These are phyloP conservation scores for Pangasianodon gigas DNA, from an alignment of 2,113 vertebrate genomes.

Conservation along the genomic window DNA sequence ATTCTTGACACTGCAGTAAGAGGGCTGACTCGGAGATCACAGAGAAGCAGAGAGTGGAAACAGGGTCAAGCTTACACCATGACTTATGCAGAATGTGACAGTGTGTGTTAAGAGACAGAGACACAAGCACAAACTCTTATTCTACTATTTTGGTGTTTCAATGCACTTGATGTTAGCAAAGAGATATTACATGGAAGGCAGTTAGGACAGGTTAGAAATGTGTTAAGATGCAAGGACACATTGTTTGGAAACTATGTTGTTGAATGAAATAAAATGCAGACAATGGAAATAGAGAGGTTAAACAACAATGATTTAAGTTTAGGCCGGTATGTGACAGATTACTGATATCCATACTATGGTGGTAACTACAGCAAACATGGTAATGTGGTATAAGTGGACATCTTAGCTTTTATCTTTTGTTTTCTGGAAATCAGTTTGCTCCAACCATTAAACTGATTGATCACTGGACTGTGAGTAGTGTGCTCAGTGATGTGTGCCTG, in stretches of 20 bases:
- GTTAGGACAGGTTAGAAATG: constrained; percentile 34
- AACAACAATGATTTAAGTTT: constrained; percentile 14
- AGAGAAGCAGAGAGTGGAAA: constrained; percentile 52
- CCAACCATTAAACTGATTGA: constrained; percentile 39
- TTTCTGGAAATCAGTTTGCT: constrained; percentile 7
- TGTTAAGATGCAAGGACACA: constrained; percentile 25
- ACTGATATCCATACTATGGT: background rate
- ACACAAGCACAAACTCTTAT: constrained; percentile 44
- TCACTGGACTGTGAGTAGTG: constrained; percentile 36
- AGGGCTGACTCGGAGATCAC: constrained; percentile 52
- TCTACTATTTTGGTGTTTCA: constrained; percentile 21
- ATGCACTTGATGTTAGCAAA: constrained; percentile 14
- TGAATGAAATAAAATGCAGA: constrained; percentile 24
- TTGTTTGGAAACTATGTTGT: constrained; percentile 25
- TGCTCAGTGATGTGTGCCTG: constrained; percentile 32
- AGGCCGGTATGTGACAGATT: background rate
- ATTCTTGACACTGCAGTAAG: constrained; percentile 48
- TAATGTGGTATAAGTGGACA: constrained; percentile 14
- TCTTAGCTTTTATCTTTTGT: constrained; percentile 6
- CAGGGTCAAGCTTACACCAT: constrained; percentile 43
- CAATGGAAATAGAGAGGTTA: constrained; percentile 9
- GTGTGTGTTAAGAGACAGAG: constrained; percentile 43
- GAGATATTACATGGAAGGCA: constrained; percentile 31
- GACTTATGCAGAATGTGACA: constrained; percentile 40
- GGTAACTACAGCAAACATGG: background rate